Base-by-base conservation (phyloP, 1,140 invertebrate species). In the Panulirus ornatus region DNA sequence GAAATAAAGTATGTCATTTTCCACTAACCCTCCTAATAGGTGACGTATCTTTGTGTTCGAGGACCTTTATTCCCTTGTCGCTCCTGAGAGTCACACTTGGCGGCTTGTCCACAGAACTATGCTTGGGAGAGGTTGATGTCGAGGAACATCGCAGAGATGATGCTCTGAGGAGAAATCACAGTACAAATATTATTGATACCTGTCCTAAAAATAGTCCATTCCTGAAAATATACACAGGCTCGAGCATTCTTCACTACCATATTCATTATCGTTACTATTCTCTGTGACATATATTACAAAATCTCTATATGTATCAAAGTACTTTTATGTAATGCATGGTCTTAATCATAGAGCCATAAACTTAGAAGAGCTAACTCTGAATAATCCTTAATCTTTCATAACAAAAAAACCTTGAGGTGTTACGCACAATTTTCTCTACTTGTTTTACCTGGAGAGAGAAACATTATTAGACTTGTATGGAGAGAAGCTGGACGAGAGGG, bases 401-500 rank as follows among this genome's bases (percentile, higher is more conserved):
- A n/a, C n/a, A n/a, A n/a, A n/a, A n/a, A n/a, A n/a, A n/a, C n/a
- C n/a, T n/a, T n/a, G n/a, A n/a, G n/a, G n/a, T n/a, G n/a, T n/a
- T n/a, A n/a, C n/a, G n/a, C n/a, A n/a, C n/a, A n/a, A n/a, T n/a
- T n/a, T 42, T 30, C 47, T 44, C 6, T 78, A 78, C 44, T 34
- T 19, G 16, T 34, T 8, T 30, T 76, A 91, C 84, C 75, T 79
- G 36, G 89, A 91, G 3, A 91, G 75, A 11, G 84, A 86, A 6
- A 75, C 76, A 51, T 91, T 86, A 42, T 71, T 87, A 9, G 84
- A 54, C 54, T 83, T 91, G 86, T 88, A 91, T 30, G 92, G 92
- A 19, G 92, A 92, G 83, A 92, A 92, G 47, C 75, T 90, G n/a
- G 91, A 90, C 22, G 90, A 82, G 1, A 91, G 63, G 16, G 92